Evolutionary conservation across 2,888 invertebrate species (phyloP).

Genomic region (Ophioninae sp.): DNA sequence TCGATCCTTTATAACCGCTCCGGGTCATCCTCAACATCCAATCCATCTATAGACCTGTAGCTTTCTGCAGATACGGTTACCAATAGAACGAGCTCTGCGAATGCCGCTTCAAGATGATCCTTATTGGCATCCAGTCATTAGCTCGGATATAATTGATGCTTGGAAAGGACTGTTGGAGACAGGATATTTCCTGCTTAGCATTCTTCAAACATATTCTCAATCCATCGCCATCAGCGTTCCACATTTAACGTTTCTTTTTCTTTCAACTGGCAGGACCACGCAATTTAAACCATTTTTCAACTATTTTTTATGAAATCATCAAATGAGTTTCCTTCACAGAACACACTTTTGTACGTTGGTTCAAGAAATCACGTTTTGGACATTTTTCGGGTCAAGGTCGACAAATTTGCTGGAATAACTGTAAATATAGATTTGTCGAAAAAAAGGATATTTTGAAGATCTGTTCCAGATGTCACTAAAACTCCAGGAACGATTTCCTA

Average conservation of each 20-base stretch:
- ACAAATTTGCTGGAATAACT: no score
- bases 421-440: no score
- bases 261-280: not conserved
- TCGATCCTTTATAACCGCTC: conserved; percentile 48
- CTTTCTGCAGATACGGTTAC: conserved; percentile 6
- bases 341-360: no score
- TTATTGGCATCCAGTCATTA: conserved; percentile 61
- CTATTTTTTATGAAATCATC: no score
- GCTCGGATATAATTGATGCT: conserved; percentile 34
- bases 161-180: conserved; percentile 37
- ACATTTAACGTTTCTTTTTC: conserved; percentile 4
- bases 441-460: no score
- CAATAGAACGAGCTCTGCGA: conserved; percentile 1
- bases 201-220: conserved; percentile 45
- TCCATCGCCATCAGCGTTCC: not conserved
- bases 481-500: no score
- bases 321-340: no score
- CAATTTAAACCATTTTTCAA: not conserved
- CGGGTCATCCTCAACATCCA: conserved; percentile 32
- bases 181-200: conserved; percentile 18
- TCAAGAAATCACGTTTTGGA: no score
- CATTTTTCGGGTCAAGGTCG: no score
- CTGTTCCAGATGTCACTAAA: no score
- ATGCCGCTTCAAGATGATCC: conserved; percentile 44
- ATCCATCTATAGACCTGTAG: conserved; percentile 15